Conservation (phyloP, 2,888 invertebrate genomes). For the Epirrhoe alternata region DNA sequence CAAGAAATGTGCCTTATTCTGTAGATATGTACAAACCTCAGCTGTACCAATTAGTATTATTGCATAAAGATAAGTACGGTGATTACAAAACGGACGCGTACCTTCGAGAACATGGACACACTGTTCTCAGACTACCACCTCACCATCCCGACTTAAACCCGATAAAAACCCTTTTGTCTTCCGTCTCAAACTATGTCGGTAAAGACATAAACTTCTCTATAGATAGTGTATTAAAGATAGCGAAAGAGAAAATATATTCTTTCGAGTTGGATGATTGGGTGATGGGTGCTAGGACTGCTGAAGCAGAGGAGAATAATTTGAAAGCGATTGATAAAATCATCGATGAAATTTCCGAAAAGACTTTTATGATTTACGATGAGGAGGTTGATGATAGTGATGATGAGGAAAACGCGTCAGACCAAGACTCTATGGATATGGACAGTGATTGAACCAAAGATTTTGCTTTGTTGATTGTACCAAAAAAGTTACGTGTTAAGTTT, state of each 20-base stretch:
- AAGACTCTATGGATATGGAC: constrained; percentile 51
- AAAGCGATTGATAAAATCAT: constrained; percentile 51
- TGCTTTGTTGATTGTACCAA: constrained; percentile 15
- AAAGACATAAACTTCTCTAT: constrained; percentile 44
- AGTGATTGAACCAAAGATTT: constrained; percentile 43
- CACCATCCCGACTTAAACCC: constrained; percentile 52
- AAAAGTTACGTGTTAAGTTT: constrained; percentile 21
- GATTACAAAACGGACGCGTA: constrained; percentile 51
- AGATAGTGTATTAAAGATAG: constrained; percentile 51
- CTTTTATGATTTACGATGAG: constrained; percentile 46
- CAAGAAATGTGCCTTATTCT: constrained; percentile 49
- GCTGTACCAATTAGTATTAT: constrained; percentile 49
- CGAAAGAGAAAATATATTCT: constrained; percentile 48
- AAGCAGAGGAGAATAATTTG: constrained; percentile 52
- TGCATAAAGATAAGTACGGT: constrained; percentile 49
- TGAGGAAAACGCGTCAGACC: constrained; percentile 47
- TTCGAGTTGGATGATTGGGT: constrained; percentile 48
- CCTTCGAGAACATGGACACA: constrained; percentile 48
- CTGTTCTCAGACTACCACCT: constrained; percentile 46
- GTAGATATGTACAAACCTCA: constrained; percentile 52
- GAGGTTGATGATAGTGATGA: constrained; percentile 48
- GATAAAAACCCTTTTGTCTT: constrained; percentile 43
- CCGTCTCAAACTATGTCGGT: constrained; percentile 47
- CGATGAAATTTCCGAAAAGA: constrained; percentile 52
- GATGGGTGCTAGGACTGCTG: constrained; percentile 42